Base-by-base conservation (phyloP, 1,140 invertebrate species). In the Drosophila parvula region DNA sequence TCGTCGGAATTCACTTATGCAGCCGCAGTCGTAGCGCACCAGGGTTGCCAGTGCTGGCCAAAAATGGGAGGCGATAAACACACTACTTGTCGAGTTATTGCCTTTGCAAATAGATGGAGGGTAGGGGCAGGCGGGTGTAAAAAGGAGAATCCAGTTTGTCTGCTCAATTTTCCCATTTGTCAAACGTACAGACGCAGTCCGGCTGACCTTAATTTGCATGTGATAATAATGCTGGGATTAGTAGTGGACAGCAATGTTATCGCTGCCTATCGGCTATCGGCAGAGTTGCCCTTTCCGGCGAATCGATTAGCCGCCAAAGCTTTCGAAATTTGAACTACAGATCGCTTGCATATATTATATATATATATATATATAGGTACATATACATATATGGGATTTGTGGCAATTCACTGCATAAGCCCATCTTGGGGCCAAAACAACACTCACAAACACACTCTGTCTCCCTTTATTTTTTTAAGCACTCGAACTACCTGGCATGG, bases 161-260 rank as follows among this genome's bases (percentile, higher is more conserved):
- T 38, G 50, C 27, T 56, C 27, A 2, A 74, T 74, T 70, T 70
- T 59, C 45, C 11, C n/a, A 38, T 38, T 74, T 53, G 48, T 22
- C 30, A 28, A 68, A 56, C 32, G 41, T 40, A 59, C 40, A 28
- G 38, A 36, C 43, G 28, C 43, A 61, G 28, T 48, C 27, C 34
- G 70, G 44, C 28, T 74, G 70, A 74, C 67, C 70, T 73, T 74
- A 74, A 74, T 74, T 73, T 73, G 70, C 71, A 75, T 75, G 73
- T 75, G 60, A 75, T 74, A 64, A 75, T 75, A 64, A 75, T 65
- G 60, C 38, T 61, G 71, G 34, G 32, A 64, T 75, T 51, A 74
- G 68, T 61, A 51, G 56, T 74, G 55, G 51, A 55, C 56, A 60
- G 45, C 16, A 16, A 38, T 28, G 30, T 12, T 36, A 73, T 74